These are phyloP conservation scores for Poecilobothrus nobilitatus DNA, from an alignment of 2,888 invertebrate species.

Conservation along the genomic window DNA sequence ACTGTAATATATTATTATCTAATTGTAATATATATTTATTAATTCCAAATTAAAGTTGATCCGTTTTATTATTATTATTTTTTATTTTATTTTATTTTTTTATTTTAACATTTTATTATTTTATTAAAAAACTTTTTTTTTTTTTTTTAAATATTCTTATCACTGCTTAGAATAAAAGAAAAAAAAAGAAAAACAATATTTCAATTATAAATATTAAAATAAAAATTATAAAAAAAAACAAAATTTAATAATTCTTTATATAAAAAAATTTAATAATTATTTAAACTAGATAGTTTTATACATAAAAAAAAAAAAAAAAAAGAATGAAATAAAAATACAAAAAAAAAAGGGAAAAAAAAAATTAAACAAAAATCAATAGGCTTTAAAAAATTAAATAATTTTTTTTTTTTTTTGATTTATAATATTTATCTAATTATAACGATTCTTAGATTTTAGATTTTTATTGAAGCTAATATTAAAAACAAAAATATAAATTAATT, in stretches of 20 bases:
- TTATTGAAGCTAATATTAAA: background rate
- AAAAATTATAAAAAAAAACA: background rate
- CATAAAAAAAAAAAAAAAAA: background rate
- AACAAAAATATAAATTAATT: background rate
- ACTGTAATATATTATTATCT: no score
- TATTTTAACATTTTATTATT: background rate
- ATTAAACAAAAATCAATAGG: background rate
- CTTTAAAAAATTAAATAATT: background rate
- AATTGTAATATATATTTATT: no score
- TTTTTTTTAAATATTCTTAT: background rate
- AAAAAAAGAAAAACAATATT: no score
- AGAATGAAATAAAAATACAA: background rate
- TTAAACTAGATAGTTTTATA: constrained; percentile 1
- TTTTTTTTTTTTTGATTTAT: background rate
- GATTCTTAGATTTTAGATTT: constrained; percentile 2
- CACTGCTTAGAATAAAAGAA: background rate
- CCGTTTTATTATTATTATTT: no score
- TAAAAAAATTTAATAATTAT: background rate
- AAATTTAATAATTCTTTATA: background rate
- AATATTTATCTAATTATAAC: constrained; percentile 5
- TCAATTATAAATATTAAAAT: background rate
- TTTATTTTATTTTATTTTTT: background rate
- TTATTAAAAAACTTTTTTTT: background rate
- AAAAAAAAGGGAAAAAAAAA: constrained; percentile 1
- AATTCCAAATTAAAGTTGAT: no score